Evolutionary conservation across 2,797 vertebrate genomes (phyloP), one percentile per base, ranked within the genome.

Genomic region (Lepus townsendii): DNA sequence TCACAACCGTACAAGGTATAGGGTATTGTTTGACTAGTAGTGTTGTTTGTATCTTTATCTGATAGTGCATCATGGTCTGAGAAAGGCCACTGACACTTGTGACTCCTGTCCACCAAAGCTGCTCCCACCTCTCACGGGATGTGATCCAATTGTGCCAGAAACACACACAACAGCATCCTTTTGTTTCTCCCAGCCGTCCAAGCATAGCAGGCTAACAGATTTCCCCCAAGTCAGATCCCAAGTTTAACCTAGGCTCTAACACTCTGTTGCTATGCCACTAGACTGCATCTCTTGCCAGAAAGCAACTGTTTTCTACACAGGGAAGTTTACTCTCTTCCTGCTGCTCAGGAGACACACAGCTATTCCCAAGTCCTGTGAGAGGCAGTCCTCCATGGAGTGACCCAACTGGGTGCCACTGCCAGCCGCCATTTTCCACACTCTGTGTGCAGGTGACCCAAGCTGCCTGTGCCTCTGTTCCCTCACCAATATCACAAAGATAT

Each of bases 401-500:
- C 8, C 32, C 38, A 60, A 22, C 10, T 26, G 13, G 20, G n/a
- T 26, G 5, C 75, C 60, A 8, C 42, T 72, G 26, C 80, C 65
- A 24, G 3, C 1, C 52, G 32, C 24, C 24, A 60, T 42, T 65
- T 75, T 22, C 52, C 0, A 79, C 24, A 22, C 3, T 38, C 73
- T 42, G 3, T 35, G 2, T 73, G 27, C 52, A 72, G 79, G 60
- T 35, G 30, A 27, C 42, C 42, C 30, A 20, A 24, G 30, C 19
- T 54, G 11, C 20, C 42, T 12, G 52, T 86, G 66, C n/a, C 35
- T 88, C 75, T 17, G 54, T 91, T 91, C 94, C 76, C n/a, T 87
- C 85, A 65, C n/a, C 20, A 26, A n/a, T 24, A 60, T 8, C 57
- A 63, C 52, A 52, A 82, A 54, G 50, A 75, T 52, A 78, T 82